A percentile compares a stretch with the other conserved stretches of the same genome.
phyloP scores from a whole-genome alignment of 2,797 vertebrate genomes.

The Myripristis jacobus region DNA sequence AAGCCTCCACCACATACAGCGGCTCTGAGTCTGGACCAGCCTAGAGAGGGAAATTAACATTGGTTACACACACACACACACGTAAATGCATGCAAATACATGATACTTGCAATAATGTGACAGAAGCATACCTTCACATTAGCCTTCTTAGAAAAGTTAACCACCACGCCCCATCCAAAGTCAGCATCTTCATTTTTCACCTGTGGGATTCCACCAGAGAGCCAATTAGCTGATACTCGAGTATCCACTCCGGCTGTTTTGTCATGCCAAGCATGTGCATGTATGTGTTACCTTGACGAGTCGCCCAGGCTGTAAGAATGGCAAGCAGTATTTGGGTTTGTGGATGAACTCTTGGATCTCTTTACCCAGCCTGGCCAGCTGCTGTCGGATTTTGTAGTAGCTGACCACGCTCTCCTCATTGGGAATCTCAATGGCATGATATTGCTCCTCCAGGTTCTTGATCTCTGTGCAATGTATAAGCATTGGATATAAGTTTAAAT shows the following conservation, averaged over 20 bases:
- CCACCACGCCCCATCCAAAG: slow-evolving; percentile 96
- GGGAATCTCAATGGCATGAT: slow-evolving; percentile 92
- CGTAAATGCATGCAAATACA: accelerated
- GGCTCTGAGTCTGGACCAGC: slow-evolving; percentile 89
- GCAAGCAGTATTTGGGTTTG: slow-evolving; percentile 96
- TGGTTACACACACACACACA: not conserved
- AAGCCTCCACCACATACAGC: slow-evolving; percentile 93
- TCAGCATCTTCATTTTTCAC: slow-evolving; percentile 94
- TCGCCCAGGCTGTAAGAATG: slow-evolving; percentile 95
- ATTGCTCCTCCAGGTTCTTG: slow-evolving; percentile 91
- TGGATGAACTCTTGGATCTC: slow-evolving; percentile 96
- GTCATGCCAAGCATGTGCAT: not conserved
- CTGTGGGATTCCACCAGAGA: slow-evolving; percentile 70
- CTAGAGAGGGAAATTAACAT: slow-evolving; percentile 66
- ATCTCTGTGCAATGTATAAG: slow-evolving; percentile 87
- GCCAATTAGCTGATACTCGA: not conserved
- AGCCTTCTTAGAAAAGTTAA: slow-evolving; percentile 96
- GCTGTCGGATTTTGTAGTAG: slow-evolving; percentile 97
- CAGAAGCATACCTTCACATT: slow-evolving; percentile 90
- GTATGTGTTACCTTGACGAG: slow-evolving; percentile 88
- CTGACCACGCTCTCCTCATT: slow-evolving; percentile 94
- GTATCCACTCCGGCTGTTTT: not conserved
- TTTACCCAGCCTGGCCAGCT: slow-evolving; percentile 93
- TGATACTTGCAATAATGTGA: not conserved
- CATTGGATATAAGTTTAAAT: slow-evolving; percentile 11